phyloP scores from a whole-genome alignment of 1,140 invertebrate species.

The Dreissena polymorpha region DNA sequence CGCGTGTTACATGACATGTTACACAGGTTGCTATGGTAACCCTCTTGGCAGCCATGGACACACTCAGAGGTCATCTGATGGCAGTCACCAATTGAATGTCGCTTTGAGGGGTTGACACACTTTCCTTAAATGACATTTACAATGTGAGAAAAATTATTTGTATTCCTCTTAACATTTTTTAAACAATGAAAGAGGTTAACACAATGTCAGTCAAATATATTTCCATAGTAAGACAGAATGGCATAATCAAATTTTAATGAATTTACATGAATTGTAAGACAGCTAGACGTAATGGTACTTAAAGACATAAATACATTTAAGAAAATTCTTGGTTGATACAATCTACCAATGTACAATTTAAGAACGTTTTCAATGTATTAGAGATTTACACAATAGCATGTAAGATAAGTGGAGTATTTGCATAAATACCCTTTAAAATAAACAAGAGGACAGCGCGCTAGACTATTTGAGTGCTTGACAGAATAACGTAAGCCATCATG shows the following conservation, averaged over 20 bases:
- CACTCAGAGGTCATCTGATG: background rate
- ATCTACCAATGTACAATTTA: too few relatives aligned
- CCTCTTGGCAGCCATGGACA: background rate
- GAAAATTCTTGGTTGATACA: too few relatives aligned
- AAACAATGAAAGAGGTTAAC: background rate
- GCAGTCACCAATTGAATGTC: background rate
- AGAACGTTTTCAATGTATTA: too few relatives aligned
- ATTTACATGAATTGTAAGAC: background rate
- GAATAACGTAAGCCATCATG: too few relatives aligned
- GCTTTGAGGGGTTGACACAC: background rate
- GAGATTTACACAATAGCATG: too few relatives aligned
- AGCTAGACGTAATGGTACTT: background rate
- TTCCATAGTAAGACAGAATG: background rate
- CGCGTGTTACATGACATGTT: background rate
- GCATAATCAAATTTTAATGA: background rate
- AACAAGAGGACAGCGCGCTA: too few relatives aligned
- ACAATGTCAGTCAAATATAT: background rate
- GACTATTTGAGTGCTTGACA: too few relatives aligned
- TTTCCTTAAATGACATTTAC: background rate
- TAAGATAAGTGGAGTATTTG: too few relatives aligned
- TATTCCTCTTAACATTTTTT: background rate
- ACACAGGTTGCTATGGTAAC: background rate
- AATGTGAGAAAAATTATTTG: too few relatives aligned
- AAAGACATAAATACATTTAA: too few relatives aligned
- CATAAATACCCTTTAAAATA: too few relatives aligned